Evolutionary conservation across 2,113 vertebrate genomes (phyloP), one percentile per base, ranked within the genome.

Genomic region (Tragelaphus strepsiceros): DNA sequence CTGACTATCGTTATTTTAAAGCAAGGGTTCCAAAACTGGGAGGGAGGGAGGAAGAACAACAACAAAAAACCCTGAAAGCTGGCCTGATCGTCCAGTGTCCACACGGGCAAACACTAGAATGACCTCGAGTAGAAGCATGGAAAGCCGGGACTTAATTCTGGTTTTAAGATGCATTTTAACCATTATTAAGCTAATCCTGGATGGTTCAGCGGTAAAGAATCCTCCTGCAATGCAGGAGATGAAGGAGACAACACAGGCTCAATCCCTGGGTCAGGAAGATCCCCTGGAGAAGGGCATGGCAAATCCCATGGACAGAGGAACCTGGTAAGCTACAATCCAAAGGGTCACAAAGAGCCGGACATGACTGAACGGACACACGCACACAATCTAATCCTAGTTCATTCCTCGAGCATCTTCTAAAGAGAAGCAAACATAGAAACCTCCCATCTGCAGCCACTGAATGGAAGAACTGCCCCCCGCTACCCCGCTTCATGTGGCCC

Each of bases 331-430:
- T 77, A 43, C 6, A 43, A 14, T 39, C 35, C 71, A 43, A 0
- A 43, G 35, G 71, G 22, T 43, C 71, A 77, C 71, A 43, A 24
- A 74, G 35, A 24, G 71, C 22, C 22, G 1, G 35, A 74, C 67
- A 74, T 24, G 35, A 26, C 71, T 77, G n/a, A 71, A 71, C 67
- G 22, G n/a, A 71, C n/a, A 35, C n/a, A 5, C 9, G 1, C n/a
- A 35, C 64, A 77, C 71, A 43, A 24, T 43, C 92, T 97, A 97
- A 98, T 96, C 96, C 83, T 89, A 95, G 94, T 59, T 97, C 87
- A 97, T 97, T 94, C 94, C 96, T 97, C 77, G 88, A 96, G 97
- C 85, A 94, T 96, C 95, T 98, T 98, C 97, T 97, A 96, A 96
- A 97, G 95, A 98, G 96, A 58, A 24, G 95, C 84, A 96, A 97